Evolutionary conservation across 2,888 invertebrate genomes (phyloP).

Genomic region (Cephus pulcher): DNA sequence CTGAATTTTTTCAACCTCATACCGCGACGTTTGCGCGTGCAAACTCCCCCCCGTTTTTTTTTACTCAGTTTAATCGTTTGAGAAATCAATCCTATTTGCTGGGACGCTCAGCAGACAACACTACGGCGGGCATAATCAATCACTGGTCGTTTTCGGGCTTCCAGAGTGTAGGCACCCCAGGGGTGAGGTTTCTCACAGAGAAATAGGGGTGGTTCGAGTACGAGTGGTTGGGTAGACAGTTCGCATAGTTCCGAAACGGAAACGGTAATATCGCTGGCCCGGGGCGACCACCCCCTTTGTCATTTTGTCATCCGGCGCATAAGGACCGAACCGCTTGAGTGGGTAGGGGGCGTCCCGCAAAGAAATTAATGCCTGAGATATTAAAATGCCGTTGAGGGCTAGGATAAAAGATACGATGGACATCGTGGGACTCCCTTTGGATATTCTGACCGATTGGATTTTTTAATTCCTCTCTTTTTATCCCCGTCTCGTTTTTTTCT

Average conservation of each 20-base stretch:
- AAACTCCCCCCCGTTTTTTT: rapidly evolving
- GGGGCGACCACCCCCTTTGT: slow-evolving; percentile 58
- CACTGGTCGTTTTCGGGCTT: slow-evolving; percentile 54
- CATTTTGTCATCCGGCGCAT: slow-evolving; percentile 62
- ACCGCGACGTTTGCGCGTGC: slow-evolving; percentile 10
- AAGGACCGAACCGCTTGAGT: slow-evolving; percentile 1
- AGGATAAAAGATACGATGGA: slow-evolving; percentile 3
- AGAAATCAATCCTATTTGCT: slow-evolving; percentile 40
- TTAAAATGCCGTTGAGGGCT: slow-evolving; percentile 33
- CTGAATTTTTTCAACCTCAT: background rate
- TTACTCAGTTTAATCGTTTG: background rate
- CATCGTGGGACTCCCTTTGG: background rate
- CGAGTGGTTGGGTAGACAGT: slow-evolving; percentile 44
- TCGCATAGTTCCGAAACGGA: slow-evolving; percentile 63
- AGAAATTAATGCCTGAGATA: slow-evolving; percentile 32
- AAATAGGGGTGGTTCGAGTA: slow-evolving; percentile 16
- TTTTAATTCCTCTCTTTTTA: background rate
- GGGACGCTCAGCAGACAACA: slow-evolving; percentile 51
- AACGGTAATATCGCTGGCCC: slow-evolving; percentile 64
- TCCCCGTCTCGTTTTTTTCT: background rate
- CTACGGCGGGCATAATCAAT: slow-evolving; percentile 64
- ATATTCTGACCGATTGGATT: background rate
- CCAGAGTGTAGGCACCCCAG: slow-evolving; percentile 6
- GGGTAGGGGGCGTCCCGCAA: slow-evolving; percentile 15
- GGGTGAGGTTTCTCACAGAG: slow-evolving; percentile 5